A percentile compares a stretch with the other conserved stretches of the same genome.
Conservation (phyloP, 2,888 invertebrate genomes). For the Dynastes tityus region DNA sequence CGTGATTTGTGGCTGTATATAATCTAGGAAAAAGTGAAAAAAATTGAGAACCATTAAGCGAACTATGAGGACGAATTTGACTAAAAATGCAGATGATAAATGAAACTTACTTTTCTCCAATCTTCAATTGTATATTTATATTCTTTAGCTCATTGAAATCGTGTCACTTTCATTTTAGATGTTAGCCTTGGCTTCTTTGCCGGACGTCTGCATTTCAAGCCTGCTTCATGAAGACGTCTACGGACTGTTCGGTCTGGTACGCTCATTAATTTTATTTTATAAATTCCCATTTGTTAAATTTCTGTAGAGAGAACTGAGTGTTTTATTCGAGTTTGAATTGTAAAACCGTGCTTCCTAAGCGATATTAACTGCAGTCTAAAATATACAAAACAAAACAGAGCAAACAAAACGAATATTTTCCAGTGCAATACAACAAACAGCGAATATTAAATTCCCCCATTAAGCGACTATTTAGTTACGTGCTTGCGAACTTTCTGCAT, state of each 20-base stretch:
- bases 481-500: background rate
- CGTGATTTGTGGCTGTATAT: too few relatives aligned
- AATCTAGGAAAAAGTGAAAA: too few relatives aligned
- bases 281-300: background rate
- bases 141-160: too few relatives aligned
- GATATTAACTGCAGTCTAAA: background rate
- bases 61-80: too few relatives aligned
- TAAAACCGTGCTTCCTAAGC: background rate
- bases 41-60: too few relatives aligned
- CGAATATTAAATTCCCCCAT: slow-evolving; percentile 17
- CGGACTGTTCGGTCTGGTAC: background rate
- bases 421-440: background rate
- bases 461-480: slow-evolving; percentile 10
- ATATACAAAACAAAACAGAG: background rate
- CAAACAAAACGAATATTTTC: background rate
- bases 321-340: background rate
- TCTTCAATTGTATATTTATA: too few relatives aligned
- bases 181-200: too few relatives aligned
- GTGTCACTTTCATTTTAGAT: too few relatives aligned
- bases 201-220: too few relatives aligned
- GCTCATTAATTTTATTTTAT: background rate
- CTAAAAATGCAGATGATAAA: too few relatives aligned
- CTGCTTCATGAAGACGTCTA: too few relatives aligned
- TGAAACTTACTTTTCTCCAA: too few relatives aligned
- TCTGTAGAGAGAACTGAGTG: background rate